Evolutionary conservation across 2,797 vertebrate species (phyloP).

Genomic region (Enteromius fasciolatus): DNA sequence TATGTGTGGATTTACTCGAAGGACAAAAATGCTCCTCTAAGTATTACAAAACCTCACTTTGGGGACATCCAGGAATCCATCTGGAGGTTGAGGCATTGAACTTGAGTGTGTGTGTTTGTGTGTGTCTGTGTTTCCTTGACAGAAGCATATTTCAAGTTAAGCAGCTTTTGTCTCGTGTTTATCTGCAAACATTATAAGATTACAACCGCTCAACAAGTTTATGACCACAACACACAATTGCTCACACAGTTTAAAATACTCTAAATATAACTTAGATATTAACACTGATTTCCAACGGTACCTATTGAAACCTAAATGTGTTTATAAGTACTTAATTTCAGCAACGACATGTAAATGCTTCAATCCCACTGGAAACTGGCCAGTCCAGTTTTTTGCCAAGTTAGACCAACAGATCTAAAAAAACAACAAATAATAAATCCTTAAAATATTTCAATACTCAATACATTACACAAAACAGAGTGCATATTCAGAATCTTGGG

Average conservation of each 20-base stretch:
- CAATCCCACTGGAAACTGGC: not conserved
- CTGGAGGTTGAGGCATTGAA: slow-evolving; percentile 4
- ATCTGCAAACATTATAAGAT: slow-evolving; percentile 35
- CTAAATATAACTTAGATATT: not conserved
- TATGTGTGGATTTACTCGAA: not conserved
- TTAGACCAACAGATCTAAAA: not conserved
- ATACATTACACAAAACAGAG: not conserved
- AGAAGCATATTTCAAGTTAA: slow-evolving; percentile 39
- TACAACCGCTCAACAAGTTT: slow-evolving; percentile 16
- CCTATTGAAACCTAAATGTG: not conserved
- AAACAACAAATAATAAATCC: not conserved
- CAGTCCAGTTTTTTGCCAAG: not conserved
- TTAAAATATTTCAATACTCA: not conserved
- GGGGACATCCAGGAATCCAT: slow-evolving; percentile 11
- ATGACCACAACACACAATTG: not conserved
- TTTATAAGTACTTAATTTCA: not conserved
- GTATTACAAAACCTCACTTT: not conserved
- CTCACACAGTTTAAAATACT: not conserved
- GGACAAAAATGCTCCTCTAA: not conserved
- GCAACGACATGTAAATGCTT: not conserved
- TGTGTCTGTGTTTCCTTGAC: slow-evolving; percentile 3
- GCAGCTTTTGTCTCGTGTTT: slow-evolving; percentile 28
- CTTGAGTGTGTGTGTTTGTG: not conserved
- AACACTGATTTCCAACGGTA: not conserved
- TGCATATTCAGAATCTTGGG: too few relatives aligned